Evolutionary conservation across 1,140 invertebrate species (phyloP), one percentile per base, ranked within the genome.

Genomic region (Drosophila willistoni): DNA sequence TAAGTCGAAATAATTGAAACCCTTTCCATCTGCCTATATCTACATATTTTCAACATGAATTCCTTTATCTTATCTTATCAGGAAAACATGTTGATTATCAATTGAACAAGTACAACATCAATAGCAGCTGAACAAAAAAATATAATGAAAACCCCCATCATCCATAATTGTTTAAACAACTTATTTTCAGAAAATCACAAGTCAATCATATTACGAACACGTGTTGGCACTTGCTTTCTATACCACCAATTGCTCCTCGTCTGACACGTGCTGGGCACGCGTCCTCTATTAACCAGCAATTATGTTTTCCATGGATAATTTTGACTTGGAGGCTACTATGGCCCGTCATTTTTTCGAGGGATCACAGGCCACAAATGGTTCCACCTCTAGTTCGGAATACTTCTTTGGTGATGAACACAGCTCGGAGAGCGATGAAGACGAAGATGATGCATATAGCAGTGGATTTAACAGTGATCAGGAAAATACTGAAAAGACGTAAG

Each of bases 381-480:
- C 90, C 14, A 90, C 79, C 25, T 92, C 92, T 51, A 91, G 87
- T 33, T 86, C 81, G 42, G 80, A 86, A 25, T 94, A 94, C 85
- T 92, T 93, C 70, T 94, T 94, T 68, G 94, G 93, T 12, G 93
- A 94, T 77, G 93, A 94, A 64, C 93, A 93, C 73, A 93, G 92
- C 80, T 93, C 93, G 72, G 93, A 93, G 81, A 93, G 93, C 47
- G 93, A 92, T 25, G 85, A 92, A n/a, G 85, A 92, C 25, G 94
- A 94, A 17, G 93, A 92, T 55, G 91, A 92, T 77, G 90, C 85
- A n/a, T 93, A 93, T 73, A 94, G 93, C 72, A 94, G 93, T 68
- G 92, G 92, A 25, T 92, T 92, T 44, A 92, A 92, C 62, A 94
- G 94, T 87, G 94, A 94, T 72, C 94, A 94, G 81, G 94, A 94